These are phyloP conservation scores for Pseudomugil tenellus DNA, from an alignment of 2,797 vertebrate genomes.

Conservation along the genomic window DNA sequence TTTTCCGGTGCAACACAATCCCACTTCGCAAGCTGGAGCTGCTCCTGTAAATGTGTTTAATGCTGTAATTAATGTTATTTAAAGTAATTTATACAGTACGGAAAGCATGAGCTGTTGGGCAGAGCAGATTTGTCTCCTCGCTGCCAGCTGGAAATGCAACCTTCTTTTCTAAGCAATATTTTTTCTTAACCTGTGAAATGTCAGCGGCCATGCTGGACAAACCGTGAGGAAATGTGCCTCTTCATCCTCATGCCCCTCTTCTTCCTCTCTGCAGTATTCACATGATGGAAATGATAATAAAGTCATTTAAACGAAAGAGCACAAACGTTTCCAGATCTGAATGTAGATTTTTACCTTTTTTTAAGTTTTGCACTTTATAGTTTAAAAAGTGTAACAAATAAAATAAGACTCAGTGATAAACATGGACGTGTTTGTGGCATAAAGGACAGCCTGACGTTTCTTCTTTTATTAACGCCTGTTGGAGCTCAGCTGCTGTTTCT, in stretches of 20 bases:
- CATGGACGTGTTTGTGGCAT: constrained; percentile 11
- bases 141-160: constrained; percentile 32
- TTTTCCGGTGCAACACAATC: constrained; percentile 72
- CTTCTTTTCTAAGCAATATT: neutral
- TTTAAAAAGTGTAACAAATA: constrained; percentile 77
- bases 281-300: constrained; percentile 20
- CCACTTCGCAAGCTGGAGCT: constrained; percentile 41
- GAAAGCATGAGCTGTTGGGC: constrained; percentile 73
- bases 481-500: neutral
- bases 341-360: constrained; percentile 69
- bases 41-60: constrained; percentile 76
- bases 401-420: constrained; percentile 52
- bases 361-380: constrained; percentile 79
- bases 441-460: neutral
- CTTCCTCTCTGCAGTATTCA: constrained; percentile 35
- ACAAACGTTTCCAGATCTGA: constrained; percentile 69
- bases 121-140: constrained; percentile 69
- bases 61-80: constrained; percentile 85
- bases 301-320: constrained; percentile 33
- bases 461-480: neutral
- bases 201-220: constrained; percentile 4
- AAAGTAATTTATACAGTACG: constrained; percentile 84
- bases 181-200: constrained; percentile 16
- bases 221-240: constrained; percentile 47
- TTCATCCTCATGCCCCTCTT: neutral